phyloP scores from a whole-genome alignment of 2,888 invertebrate genomes.

The Acronicta leporina region DNA sequence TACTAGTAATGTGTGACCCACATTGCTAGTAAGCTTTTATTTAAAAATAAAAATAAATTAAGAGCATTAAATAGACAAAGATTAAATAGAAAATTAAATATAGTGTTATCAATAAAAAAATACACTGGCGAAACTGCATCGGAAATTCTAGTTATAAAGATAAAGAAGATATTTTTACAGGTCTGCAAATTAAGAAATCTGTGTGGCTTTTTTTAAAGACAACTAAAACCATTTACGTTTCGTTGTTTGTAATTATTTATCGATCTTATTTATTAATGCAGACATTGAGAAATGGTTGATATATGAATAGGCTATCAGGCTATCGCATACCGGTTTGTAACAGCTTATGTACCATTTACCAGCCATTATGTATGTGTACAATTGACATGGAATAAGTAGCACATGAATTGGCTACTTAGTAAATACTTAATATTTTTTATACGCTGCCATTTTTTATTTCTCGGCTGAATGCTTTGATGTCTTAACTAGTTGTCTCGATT shows the following conservation, averaged over 20 bases:
- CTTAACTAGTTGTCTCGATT: constrained; percentile 54
- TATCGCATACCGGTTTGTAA: constrained; percentile 50
- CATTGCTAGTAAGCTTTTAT: too few relatives aligned
- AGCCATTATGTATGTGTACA: constrained; percentile 44
- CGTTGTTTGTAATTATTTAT: constrained; percentile 34
- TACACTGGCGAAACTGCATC: background rate
- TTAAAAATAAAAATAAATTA: too few relatives aligned
- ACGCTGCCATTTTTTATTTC: constrained; percentile 46
- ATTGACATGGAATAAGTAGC: constrained; percentile 56
- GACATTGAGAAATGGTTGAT: constrained; percentile 52
- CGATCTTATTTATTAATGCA: constrained; percentile 36
- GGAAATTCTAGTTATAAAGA: background rate
- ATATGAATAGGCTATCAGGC: constrained; percentile 35
- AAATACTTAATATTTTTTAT: constrained; percentile 52
- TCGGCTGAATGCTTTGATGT: constrained; percentile 61
- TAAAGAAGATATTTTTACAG: background rate
- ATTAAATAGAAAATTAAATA: too few relatives aligned
- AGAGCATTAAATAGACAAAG: too few relatives aligned
- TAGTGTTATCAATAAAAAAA: too few relatives aligned
- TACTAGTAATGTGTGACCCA: too few relatives aligned
- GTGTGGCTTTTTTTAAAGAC: background rate
- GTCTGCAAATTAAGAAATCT: background rate
- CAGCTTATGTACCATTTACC: constrained; percentile 38
- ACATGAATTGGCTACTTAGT: constrained; percentile 57
- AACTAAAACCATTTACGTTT: background rate